These are phyloP conservation scores for Strongylocentrotus purpuratus DNA, from an alignment of 35 echinoderm and acorn worm species.

Conservation along the genomic window DNA sequence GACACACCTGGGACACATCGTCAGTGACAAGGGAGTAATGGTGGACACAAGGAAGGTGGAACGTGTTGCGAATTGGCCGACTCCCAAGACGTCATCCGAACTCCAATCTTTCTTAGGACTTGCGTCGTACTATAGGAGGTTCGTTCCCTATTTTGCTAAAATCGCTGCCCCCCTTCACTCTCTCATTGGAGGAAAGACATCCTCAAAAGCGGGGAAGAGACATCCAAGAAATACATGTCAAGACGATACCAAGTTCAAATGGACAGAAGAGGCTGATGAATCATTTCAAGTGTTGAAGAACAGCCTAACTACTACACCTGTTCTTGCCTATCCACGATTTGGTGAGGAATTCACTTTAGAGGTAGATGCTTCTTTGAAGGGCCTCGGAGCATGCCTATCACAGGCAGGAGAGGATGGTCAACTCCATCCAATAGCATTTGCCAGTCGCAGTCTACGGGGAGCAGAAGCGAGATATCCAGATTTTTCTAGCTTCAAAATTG, in stretches of 20 bases:
- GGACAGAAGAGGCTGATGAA: conserved; percentile 44
- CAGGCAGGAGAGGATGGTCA: conserved; percentile 46
- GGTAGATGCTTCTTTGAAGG: conserved; percentile 58
- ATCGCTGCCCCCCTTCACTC: conserved; percentile 54
- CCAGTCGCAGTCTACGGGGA: conserved; percentile 53
- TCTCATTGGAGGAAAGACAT: background rate
- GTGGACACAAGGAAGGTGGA: conserved; percentile 59
- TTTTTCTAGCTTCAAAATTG: conserved; percentile 64
- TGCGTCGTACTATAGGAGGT: conserved; percentile 61
- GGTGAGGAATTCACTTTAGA: conserved; percentile 55
- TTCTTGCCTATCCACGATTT: conserved; percentile 63
- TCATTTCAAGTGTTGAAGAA: conserved; percentile 51
- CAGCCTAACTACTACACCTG: conserved; percentile 31
- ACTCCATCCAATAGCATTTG: conserved; percentile 63
- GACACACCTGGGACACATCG: conserved; percentile 62
- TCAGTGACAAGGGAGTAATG: conserved; percentile 37
- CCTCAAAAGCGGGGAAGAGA: background rate
- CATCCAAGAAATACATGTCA: background rate
- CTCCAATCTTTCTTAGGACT: conserved; percentile 62
- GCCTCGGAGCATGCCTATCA: conserved; percentile 53
- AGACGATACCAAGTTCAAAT: background rate
- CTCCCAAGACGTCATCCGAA: conserved; percentile 29
- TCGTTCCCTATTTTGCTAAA: conserved; percentile 55
- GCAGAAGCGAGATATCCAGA: conserved; percentile 60
- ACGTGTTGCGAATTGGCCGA: conserved; percentile 50